A percentile compares a stretch with the other conserved stretches of the same genome.
Conservation (phyloP, 2,113 vertebrate species). For the Actinemys pallida region DNA sequence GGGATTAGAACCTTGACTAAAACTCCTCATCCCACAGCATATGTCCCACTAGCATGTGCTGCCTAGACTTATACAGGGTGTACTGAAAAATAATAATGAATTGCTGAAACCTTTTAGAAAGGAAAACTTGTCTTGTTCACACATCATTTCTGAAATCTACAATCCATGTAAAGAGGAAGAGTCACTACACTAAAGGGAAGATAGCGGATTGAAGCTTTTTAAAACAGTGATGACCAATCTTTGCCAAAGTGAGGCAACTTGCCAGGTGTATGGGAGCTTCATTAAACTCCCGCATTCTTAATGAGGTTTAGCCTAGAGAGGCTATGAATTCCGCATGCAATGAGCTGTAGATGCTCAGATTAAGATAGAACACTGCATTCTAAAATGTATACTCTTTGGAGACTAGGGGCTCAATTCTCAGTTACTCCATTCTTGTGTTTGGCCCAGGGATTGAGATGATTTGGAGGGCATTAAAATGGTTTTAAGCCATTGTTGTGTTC, state of each 20-base stretch:
- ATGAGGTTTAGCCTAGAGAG: background rate
- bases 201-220: background rate
- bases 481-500: background rate
- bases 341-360: background rate
- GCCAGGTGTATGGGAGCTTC: background rate
- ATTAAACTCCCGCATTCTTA: background rate
- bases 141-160: background rate
- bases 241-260: background rate
- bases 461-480: rapidly evolving
- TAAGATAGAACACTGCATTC: background rate
- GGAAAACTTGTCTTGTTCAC: background rate
- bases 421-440: background rate
- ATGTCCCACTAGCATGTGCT: too few relatives aligned
- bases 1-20: too few relatives aligned
- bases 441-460: background rate
- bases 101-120: background rate
- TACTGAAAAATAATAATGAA: too few relatives aligned
- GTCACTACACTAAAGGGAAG: background rate
- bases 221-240: background rate
- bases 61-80: too few relatives aligned
- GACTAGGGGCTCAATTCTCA: background rate
- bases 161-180: background rate
- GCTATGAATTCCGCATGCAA: background rate
- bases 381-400: background rate
- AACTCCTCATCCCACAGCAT: too few relatives aligned